Evolutionary conservation across 2,888 invertebrate species (phyloP), one percentile per base, ranked within the genome.

Genomic region (Drosophila koepferae): DNA sequence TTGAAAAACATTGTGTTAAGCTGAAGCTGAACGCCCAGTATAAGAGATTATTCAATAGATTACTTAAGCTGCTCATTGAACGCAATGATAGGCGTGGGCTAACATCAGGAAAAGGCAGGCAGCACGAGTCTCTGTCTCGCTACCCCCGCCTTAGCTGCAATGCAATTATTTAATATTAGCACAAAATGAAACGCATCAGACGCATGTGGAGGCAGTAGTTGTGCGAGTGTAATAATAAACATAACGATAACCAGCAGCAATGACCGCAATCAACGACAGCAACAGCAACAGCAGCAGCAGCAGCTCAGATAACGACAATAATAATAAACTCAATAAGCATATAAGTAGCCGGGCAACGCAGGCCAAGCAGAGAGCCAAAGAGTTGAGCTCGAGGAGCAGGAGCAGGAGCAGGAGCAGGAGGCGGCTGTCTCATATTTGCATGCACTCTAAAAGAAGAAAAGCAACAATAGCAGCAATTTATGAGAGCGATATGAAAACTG

Each of bases 301-400:
- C 68, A 43, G 44, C 66, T 63, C 53, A 60, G 81, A 82, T 78
- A 86, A 76, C 75, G 81, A 84, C 85, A 65, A 61, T 72, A 77
- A 81, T 77, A 86, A 82, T 79, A 74, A 87, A 81, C 87, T 79
- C 80, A 87, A 83, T 83, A 81, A 84, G 81, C 84, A 72, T 78
- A 81, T 76, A 83, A 83, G 84, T 77, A 73, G 83, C 73, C 54
- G 18, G 36, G 43, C 40, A 51, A 36, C 7, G 4, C 14, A 20
- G 65, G 18, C 18, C 31, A 40, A 43, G 34, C 38, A 18, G 46
- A 10, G 10, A 58, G 12, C 12, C 36, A 46, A 46, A 20, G 23
- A 34, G 38, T 9, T n/a, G 28, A 49, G 60, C 10, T 16, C 8
- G 14, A 14, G 2, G n/a, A 34, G 20, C 20, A 38, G 18, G 12